These are phyloP conservation scores for Elgaria multicarinata DNA, from an alignment of 2,113 vertebrate species.

Conservation along the genomic window DNA sequence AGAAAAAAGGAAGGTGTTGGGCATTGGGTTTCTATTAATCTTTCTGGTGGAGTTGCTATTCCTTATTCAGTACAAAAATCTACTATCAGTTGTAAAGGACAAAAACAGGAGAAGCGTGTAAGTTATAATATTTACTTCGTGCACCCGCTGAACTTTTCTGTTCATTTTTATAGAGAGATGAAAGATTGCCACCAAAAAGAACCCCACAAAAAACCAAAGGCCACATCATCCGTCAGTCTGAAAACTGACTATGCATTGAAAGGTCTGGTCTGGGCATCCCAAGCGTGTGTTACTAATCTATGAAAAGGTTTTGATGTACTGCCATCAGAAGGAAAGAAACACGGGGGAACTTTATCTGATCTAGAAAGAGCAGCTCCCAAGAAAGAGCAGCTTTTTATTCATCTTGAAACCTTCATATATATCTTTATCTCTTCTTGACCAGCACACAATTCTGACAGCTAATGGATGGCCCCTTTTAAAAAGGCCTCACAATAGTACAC, in stretches of 20 bases:
- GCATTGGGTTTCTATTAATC: background rate
- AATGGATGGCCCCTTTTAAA: constrained; percentile 44
- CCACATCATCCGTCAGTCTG: constrained; percentile 16
- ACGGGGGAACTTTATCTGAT: constrained; percentile 75
- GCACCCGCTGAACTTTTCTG: background rate
- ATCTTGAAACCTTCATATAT: constrained; percentile 54
- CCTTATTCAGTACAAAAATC: background rate
- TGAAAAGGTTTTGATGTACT: constrained; percentile 62
- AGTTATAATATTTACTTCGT: constrained; percentile 21
- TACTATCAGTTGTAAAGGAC: background rate
- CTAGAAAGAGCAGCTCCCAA: constrained; percentile 72
- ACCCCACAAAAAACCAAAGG: background rate
- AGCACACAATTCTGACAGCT: constrained; percentile 52
- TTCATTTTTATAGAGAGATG: constrained; percentile 23
- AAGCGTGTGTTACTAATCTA: constrained; percentile 15
- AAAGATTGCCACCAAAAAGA: background rate
- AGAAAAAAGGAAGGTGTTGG: background rate
- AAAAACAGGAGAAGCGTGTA: background rate
- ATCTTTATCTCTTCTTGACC: constrained; percentile 60
- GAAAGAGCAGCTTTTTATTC: constrained; percentile 69
- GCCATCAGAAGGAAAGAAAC: constrained; percentile 34
- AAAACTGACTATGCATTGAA: background rate
- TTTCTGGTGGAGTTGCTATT: background rate
- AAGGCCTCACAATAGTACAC: constrained; percentile 41
- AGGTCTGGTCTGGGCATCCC: constrained; percentile 49